Percentiles rank a stretch among this genome's conserved stretches.
These are phyloP conservation scores for Helicoverpa zea DNA, from an alignment of 1,140 invertebrate genomes.

Conservation along the genomic window DNA sequence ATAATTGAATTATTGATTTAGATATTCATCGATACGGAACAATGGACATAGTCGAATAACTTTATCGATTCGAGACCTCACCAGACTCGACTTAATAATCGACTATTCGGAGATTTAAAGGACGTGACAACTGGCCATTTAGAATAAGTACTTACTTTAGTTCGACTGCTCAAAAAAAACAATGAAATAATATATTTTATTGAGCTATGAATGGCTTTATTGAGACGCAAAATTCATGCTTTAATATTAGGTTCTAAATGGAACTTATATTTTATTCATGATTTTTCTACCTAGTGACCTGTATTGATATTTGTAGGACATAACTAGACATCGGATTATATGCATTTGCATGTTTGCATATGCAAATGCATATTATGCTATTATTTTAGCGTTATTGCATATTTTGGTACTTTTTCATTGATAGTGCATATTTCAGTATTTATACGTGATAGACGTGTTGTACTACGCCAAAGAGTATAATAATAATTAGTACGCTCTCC, in stretches of 20 bases:
- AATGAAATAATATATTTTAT: constrained; percentile 18
- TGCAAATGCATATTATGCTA: too few species aligned
- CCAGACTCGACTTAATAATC: constrained; percentile 45
- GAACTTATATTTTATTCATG: constrained; percentile 21
- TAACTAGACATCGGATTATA: too few species aligned
- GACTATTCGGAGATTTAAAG: constrained; percentile 26
- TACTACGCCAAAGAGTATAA: too few species aligned
- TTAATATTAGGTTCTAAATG: neutral
- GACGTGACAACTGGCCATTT: constrained; percentile 44
- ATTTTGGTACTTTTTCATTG: too few species aligned
- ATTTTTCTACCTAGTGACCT: neutral
- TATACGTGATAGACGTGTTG: too few species aligned
- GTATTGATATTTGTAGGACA: too few species aligned
- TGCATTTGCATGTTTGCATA: too few species aligned
- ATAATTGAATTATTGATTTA: constrained; percentile 48
- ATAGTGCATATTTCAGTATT: too few species aligned
- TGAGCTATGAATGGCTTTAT: constrained; percentile 22
- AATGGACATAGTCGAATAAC: constrained; percentile 49
- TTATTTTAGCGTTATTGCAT: too few species aligned
- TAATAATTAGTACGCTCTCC: too few species aligned
- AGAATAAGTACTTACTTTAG: constrained; percentile 15
- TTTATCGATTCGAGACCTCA: constrained; percentile 44
- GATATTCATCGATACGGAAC: constrained; percentile 47
- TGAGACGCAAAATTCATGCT: neutral
- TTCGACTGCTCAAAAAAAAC: constrained; percentile 24